Conservation (phyloP, 1,140 invertebrate genomes). For the Anastrepha obliqua region DNA sequence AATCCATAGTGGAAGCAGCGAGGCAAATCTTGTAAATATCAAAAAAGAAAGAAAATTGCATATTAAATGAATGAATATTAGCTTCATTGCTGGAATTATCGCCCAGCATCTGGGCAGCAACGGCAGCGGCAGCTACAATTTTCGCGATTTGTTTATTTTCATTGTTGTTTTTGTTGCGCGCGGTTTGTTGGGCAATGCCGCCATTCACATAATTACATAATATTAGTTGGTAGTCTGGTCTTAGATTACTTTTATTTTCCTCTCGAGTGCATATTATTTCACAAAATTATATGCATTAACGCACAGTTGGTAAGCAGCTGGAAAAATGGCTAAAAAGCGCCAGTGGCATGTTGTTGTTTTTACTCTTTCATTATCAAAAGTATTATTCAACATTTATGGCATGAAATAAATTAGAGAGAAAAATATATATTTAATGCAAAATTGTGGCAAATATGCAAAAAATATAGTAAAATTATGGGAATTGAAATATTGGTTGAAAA, state of each 20-base stretch:
- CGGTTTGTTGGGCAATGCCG: neutral
- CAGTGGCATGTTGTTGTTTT: neutral
- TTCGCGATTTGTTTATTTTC: conserved; percentile 10
- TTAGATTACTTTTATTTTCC: neutral
- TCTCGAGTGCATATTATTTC: neutral
- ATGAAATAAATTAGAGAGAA: neutral
- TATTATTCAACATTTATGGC: neutral
- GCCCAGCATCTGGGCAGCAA: conserved; percentile 21
- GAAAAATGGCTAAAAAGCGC: conserved; percentile 38
- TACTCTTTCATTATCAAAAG: neutral
- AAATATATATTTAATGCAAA: neutral
- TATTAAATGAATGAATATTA: conserved; percentile 33
- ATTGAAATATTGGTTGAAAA: neutral
- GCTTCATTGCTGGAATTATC: neutral
- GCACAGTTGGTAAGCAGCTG: conserved; percentile 52
- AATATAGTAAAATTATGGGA: neutral
- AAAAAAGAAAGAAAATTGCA: conserved; percentile 43
- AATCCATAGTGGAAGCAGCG: neutral
- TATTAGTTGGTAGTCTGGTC: conserved; percentile 11
- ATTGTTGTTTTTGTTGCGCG: neutral
- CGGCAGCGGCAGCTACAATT: neutral
- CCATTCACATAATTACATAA: conserved; percentile 52
- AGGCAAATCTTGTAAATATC: neutral
- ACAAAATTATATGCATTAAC: conserved; percentile 38
- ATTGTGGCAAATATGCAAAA: neutral